phyloP scores from a whole-genome alignment of 2,888 invertebrate species.

The Buathra laborator region DNA sequence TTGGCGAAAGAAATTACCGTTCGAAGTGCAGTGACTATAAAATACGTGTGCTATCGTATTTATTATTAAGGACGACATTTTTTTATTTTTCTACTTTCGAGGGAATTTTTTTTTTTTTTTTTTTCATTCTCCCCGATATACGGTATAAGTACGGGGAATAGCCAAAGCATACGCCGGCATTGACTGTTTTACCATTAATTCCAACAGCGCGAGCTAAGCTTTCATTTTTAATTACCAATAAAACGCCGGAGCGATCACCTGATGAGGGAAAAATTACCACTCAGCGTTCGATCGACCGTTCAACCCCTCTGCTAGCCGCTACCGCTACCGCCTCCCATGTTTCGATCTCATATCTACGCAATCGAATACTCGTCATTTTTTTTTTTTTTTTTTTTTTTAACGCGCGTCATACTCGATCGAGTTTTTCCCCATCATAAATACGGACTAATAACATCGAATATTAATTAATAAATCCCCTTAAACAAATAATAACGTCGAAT shows the following conservation, averaged over 20 bases:
- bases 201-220: constrained; percentile 83
- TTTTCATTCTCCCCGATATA: background rate
- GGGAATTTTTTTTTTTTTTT: constrained; percentile 1
- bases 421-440: constrained; percentile 2
- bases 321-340: constrained; percentile 16
- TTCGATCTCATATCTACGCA: constrained; percentile 6
- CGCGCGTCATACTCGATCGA: constrained; percentile 1
- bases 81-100: background rate
- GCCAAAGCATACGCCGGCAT: constrained; percentile 47
- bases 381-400: constrained; percentile 21
- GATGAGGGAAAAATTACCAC: constrained; percentile 80
- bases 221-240: constrained; percentile 84
- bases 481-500: background rate
- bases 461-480: background rate
- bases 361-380: constrained; percentile 27
- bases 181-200: constrained; percentile 82
- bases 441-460: background rate
- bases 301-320: constrained; percentile 53
- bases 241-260: constrained; percentile 79
- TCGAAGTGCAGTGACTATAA: constrained; percentile 26
- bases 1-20: constrained; percentile 17
- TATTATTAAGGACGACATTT: constrained; percentile 22
- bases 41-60: constrained; percentile 14
- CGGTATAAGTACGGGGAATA: background rate
- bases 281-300: constrained; percentile 65